phyloP scores from a whole-genome alignment of 2,888 invertebrate genomes.

The Hoplodrina blanda region DNA sequence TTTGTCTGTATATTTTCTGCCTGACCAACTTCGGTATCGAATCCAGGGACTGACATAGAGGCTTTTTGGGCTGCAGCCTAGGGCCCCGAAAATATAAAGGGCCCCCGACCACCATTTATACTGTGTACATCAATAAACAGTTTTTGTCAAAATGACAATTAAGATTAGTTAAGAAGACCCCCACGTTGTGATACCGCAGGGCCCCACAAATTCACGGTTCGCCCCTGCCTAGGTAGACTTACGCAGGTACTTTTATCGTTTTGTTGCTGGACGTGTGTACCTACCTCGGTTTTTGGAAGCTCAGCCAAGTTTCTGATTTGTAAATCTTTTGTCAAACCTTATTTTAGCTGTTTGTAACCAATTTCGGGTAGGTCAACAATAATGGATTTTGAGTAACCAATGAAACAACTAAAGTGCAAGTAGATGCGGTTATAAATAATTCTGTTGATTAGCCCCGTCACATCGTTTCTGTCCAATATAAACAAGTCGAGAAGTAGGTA shows the following conservation, averaged over 20 bases:
- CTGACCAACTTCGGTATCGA: constrained; percentile 2
- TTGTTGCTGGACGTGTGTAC: neutral
- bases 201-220: too few relatives aligned
- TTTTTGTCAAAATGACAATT: too few relatives aligned
- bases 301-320: too few relatives aligned
- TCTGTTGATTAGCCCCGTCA: neutral
- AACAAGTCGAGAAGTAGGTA: constrained; percentile 13
- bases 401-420: neutral
- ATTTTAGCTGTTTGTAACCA: too few relatives aligned
- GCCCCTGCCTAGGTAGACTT: too few relatives aligned
- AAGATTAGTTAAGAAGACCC: too few relatives aligned
- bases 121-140: too few relatives aligned
- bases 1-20: constrained; percentile 18
- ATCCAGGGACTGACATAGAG: neutral
- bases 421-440: neutral
- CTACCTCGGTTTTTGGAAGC: too few relatives aligned
- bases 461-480: constrained; percentile 3
- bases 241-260: neutral
- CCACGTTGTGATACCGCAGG: too few relatives aligned
- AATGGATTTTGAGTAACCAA: neutral
- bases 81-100: too few relatives aligned
- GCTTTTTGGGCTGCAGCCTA: too few relatives aligned
- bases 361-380: neutral
- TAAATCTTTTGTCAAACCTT: neutral
- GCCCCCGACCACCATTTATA: too few relatives aligned